phyloP scores from a whole-genome alignment of 2,888 invertebrate genomes.

The Sericinus montela region DNA sequence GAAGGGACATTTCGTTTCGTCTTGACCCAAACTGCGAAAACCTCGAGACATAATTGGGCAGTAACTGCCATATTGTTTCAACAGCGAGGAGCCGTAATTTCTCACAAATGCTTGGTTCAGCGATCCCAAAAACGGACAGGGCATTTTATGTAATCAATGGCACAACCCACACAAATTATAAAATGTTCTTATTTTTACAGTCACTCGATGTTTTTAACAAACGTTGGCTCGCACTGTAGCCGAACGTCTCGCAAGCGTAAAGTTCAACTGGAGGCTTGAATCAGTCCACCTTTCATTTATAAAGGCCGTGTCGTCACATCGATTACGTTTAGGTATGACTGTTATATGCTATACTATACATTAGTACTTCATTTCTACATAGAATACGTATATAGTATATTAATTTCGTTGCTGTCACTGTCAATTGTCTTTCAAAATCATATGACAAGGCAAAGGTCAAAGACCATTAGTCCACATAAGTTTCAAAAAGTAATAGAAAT shows the following conservation, averaged over 20 bases:
- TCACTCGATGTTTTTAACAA: conserved; percentile 35
- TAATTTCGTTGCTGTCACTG: no score
- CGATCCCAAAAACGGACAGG: conserved; percentile 92
- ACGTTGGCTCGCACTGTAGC: conserved; percentile 78
- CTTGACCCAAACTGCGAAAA: conserved; percentile 60
- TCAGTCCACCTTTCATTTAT: conserved; percentile 69
- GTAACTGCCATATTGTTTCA: conserved; percentile 89
- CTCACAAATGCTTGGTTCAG: conserved; percentile 89
- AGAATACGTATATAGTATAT: no score
- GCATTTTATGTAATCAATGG: conserved; percentile 83
- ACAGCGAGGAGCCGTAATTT: conserved; percentile 87
- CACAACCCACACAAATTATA: conserved; percentile 42
- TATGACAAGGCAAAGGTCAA: no score
- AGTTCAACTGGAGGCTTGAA: conserved; percentile 57
- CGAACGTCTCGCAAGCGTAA: conserved; percentile 59
- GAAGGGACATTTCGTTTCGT: conserved; percentile 70
- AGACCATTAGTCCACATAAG: no score
- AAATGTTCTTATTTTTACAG: conserved; percentile 15
- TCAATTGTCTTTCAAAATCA: no score
- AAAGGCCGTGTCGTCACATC: conserved; percentile 75
- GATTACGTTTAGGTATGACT: conserved; percentile 45
- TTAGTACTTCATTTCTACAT: no score
- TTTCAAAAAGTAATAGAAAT: no score
- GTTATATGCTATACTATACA: conserved; percentile 29
- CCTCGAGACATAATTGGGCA: conserved; percentile 87